A percentile compares a stretch with the other conserved stretches of the same genome.
phyloP scores from a whole-genome alignment of 2,113 vertebrate genomes.

The Leucosticte australis region DNA sequence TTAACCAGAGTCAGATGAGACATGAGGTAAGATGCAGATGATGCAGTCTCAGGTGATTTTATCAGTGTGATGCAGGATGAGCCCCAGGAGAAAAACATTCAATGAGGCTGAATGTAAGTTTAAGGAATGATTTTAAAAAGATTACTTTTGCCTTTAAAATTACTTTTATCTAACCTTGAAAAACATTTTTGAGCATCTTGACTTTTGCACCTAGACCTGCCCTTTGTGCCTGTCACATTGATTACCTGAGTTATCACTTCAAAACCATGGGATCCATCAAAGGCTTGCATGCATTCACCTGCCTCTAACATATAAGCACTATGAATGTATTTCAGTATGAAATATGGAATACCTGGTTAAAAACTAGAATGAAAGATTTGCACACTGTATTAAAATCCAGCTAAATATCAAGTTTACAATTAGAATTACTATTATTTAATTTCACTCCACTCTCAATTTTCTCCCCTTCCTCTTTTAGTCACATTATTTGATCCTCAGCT shows the following conservation, averaged over 20 bases:
- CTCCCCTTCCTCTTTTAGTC: neutral
- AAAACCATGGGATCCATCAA: neutral
- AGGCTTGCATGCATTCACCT: neutral
- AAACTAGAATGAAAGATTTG: neutral
- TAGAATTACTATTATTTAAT: neutral
- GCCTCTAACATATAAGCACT: fast-evolving
- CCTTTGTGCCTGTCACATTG: neutral
- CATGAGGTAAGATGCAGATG: neutral
- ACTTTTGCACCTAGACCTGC: neutral
- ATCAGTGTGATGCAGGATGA: neutral
- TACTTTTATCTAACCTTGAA: neutral
- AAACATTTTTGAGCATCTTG: neutral
- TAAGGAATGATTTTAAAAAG: neutral
- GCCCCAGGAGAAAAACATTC: neutral
- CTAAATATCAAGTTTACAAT: neutral
- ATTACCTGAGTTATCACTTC: neutral
- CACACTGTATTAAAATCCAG: neutral
- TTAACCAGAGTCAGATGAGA: neutral
- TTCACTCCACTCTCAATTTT: neutral
- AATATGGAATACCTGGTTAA: neutral
- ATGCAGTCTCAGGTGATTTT: neutral
- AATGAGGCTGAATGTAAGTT: neutral
- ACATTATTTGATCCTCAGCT: neutral
- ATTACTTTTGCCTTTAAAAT: neutral
- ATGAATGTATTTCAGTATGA: neutral